phyloP scores from a whole-genome alignment of 2,113 vertebrate species.

The Australoheros scitulus region DNA sequence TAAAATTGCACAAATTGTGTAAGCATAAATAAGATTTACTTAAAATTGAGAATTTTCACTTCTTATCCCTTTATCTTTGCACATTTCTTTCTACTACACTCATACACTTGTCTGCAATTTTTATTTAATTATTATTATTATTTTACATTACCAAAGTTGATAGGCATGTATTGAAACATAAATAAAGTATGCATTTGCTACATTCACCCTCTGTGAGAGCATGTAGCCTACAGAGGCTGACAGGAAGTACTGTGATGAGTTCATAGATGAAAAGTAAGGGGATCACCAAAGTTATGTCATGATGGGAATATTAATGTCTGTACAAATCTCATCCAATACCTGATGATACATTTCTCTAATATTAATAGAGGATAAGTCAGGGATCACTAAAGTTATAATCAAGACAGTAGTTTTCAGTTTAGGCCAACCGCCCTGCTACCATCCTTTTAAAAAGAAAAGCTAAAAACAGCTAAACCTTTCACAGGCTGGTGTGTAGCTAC shows the following conservation, averaged over 20 bases:
- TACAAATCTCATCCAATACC: neutral
- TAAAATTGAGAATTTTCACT: no score
- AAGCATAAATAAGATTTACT: no score
- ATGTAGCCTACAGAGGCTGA: neutral
- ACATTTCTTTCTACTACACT: no score
- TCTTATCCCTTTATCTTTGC: no score
- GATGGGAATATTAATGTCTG: neutral
- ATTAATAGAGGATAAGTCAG: neutral
- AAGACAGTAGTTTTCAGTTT: neutral
- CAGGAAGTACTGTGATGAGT: neutral
- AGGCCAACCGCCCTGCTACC: neutral
- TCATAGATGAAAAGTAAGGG: neutral
- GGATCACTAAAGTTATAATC: neutral
- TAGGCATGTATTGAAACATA: neutral
- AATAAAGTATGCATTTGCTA: neutral
- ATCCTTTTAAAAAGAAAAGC: neutral
- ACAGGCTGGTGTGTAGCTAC: constrained; percentile 67
- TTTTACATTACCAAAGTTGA: neutral
- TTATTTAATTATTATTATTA: neutral
- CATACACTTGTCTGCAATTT: no score
- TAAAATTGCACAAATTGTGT: no score
- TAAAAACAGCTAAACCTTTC: neutral
- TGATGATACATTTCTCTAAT: neutral
- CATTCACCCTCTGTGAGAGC: neutral
- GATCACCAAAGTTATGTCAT: neutral